Percentiles rank a stretch among this genome's conserved stretches.
phyloP scores from a whole-genome alignment of 2,888 invertebrate genomes.

The Nymphalis urticae region DNA sequence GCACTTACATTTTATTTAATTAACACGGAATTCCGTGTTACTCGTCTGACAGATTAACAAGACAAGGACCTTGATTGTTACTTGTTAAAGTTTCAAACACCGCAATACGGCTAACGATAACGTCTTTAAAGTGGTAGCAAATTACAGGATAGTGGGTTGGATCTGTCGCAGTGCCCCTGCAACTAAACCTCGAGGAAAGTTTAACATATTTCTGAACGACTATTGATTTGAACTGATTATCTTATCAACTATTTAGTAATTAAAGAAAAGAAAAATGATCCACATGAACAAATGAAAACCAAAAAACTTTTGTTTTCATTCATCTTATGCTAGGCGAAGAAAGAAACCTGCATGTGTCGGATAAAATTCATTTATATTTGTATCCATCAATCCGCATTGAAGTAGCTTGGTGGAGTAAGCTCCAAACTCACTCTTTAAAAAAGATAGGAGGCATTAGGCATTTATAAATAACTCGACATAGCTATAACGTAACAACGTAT shows the following conservation, averaged over 20 bases:
- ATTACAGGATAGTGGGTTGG: conserved; percentile 30
- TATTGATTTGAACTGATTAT: background rate
- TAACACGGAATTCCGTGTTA: conserved; percentile 4
- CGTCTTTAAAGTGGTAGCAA: conserved; percentile 23
- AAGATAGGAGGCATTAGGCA: no score
- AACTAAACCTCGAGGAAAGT: conserved; percentile 9
- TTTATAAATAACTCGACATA: no score
- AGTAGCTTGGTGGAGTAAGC: no score
- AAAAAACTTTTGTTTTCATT: no score
- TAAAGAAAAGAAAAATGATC: background rate
- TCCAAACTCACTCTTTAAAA: no score
- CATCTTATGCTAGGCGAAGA: no score
- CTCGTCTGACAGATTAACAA: background rate
- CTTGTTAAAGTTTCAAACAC: conserved; percentile 20
- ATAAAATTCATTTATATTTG: no score
- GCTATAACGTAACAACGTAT: no score
- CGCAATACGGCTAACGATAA: conserved; percentile 32
- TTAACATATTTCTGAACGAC: background rate
- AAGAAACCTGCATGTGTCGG: no score
- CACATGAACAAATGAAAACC: background rate
- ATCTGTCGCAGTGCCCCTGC: conserved; percentile 30
- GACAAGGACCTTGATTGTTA: conserved; percentile 10
- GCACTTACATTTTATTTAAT: conserved; percentile 2
- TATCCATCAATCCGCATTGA: no score
- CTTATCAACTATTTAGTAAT: background rate